These are phyloP conservation scores for Ectropis grisescens DNA, from an alignment of 1,140 invertebrate genomes.

Conservation along the genomic window DNA sequence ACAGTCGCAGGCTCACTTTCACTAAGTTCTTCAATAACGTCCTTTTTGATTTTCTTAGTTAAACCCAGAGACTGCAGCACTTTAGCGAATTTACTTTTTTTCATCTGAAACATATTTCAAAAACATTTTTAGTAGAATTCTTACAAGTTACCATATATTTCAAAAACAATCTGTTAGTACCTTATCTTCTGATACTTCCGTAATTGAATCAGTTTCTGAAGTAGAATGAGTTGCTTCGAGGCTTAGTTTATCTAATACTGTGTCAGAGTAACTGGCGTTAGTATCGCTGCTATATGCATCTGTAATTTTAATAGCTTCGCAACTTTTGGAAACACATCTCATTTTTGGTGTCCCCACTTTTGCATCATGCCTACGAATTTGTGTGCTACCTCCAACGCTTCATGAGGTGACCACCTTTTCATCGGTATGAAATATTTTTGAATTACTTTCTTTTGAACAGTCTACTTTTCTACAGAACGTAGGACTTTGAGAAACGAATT, in stretches of 20 bases:
- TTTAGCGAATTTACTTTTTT: slow-evolving; percentile 29
- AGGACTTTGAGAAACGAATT: slow-evolving; percentile 35
- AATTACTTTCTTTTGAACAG: slow-evolving; percentile 1
- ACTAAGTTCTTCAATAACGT: slow-evolving; percentile 36
- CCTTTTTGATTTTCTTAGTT: slow-evolving; percentile 41
- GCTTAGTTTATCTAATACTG: slow-evolving; percentile 42
- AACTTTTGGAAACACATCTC: slow-evolving; percentile 50
- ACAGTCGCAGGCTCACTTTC: slow-evolving; percentile 32
- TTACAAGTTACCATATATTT: no score
- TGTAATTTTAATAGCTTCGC: slow-evolving; percentile 40
- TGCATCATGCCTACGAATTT: slow-evolving; percentile 27
- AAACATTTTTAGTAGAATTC: no score
- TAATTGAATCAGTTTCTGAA: slow-evolving; percentile 23
- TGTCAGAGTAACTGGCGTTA: slow-evolving; percentile 43
- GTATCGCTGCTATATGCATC: slow-evolving; percentile 21
- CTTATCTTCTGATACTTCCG: slow-evolving; percentile 14
- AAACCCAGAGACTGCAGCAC: slow-evolving; percentile 30
- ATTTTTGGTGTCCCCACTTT: slow-evolving; percentile 41
- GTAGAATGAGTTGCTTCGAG: slow-evolving; percentile 24
- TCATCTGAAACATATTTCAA: slow-evolving; percentile 30
- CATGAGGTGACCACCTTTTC: slow-evolving; percentile 24
- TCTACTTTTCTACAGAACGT: slow-evolving; percentile 13
- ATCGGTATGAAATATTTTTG: slow-evolving; percentile 4
- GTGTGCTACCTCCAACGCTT: slow-evolving; percentile 33
- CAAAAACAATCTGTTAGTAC: no score